phyloP scores from a whole-genome alignment of 1,140 invertebrate genomes.

The Anastrepha ludens region DNA sequence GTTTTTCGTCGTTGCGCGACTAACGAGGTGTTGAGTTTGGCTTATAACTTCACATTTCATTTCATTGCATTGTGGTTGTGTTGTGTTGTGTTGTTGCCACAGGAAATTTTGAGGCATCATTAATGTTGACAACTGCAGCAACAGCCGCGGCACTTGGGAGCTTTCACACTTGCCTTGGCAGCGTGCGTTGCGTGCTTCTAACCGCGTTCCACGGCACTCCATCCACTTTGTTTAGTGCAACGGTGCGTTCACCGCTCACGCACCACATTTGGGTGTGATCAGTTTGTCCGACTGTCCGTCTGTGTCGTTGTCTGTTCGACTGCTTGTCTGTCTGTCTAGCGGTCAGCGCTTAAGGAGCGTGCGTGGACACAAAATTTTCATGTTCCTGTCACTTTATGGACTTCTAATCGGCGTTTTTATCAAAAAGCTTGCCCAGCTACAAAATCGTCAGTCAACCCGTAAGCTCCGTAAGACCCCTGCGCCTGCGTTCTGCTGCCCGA shows the following conservation, averaged over 20 bases:
- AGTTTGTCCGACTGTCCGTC: background rate
- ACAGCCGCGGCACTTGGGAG: background rate
- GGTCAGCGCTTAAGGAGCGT: background rate
- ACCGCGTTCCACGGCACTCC: background rate
- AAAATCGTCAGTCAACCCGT: conserved; percentile 34
- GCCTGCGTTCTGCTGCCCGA: background rate
- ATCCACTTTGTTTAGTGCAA: conserved; percentile 12
- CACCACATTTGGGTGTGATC: conserved; percentile 22
- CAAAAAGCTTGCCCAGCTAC: conserved; percentile 73
- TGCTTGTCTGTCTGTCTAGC: background rate
- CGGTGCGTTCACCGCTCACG: background rate
- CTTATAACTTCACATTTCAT: conserved; percentile 28
- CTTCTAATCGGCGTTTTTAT: conserved; percentile 74
- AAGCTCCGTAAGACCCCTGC: background rate
- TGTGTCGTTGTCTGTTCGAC: background rate
- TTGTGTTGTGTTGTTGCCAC: background rate
- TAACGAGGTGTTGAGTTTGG: conserved; percentile 58
- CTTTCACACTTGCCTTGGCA: conserved; percentile 8
- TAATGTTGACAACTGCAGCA: conserved; percentile 63
- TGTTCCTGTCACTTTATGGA: conserved; percentile 74
- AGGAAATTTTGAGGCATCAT: conserved; percentile 59
- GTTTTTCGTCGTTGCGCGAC: background rate
- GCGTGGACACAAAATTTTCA: conserved; percentile 65
- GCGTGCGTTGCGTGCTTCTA: background rate
- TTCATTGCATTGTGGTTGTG: background rate